Evolutionary conservation across 2,113 vertebrate species (phyloP).

Genomic region (Porphyrio hochstetteri): DNA sequence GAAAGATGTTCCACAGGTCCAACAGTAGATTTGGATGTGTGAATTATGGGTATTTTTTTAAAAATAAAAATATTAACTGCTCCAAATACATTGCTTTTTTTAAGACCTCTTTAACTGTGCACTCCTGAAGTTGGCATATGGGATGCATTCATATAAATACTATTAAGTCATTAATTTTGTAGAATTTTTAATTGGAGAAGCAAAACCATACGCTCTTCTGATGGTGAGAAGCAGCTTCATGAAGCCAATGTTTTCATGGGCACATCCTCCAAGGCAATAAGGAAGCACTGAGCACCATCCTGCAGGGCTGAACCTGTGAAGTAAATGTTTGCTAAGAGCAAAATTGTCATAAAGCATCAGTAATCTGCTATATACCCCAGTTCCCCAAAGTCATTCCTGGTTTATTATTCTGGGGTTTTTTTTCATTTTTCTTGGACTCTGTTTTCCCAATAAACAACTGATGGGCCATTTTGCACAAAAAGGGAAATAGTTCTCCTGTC

Average conservation of each 20-base stretch:
- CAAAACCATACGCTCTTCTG: not conserved
- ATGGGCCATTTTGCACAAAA: slow-evolving; percentile 42
- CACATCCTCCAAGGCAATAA: not conserved
- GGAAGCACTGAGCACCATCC: not conserved
- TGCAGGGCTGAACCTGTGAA: not conserved
- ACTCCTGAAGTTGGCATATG: not conserved
- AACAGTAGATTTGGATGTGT: not conserved
- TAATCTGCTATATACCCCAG: not conserved
- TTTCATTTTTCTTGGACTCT: not conserved
- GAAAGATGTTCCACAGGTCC: not conserved
- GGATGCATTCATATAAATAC: not conserved
- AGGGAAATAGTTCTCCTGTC: not conserved
- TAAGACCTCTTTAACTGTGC: not conserved
- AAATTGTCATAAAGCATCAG: not conserved
- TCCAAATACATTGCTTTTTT: not conserved
- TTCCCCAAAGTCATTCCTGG: not conserved
- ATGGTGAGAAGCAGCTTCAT: not conserved
- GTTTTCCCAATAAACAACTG: slow-evolving; percentile 4
- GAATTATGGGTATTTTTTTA: not conserved
- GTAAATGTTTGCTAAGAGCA: not conserved
- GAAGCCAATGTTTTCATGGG: not conserved
- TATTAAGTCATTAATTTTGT: not conserved
- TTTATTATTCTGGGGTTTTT: not conserved
- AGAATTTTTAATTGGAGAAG: not conserved
- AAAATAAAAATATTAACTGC: not conserved